phyloP scores from a whole-genome alignment of 2,888 invertebrate species.

The Syrista parreyssii region DNA sequence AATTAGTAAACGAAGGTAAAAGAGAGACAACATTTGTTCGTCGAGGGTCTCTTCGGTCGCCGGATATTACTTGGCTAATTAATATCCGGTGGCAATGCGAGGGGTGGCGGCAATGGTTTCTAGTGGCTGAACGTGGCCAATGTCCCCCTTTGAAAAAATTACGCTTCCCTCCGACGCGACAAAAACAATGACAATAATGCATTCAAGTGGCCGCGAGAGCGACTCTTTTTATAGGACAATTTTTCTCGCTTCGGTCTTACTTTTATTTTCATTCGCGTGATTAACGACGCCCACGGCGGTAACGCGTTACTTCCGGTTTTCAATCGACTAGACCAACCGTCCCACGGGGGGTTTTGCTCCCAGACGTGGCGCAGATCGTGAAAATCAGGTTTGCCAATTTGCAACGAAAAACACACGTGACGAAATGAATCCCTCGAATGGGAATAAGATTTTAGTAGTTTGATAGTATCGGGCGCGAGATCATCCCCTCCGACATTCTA shows the following conservation, averaged over 20 bases:
- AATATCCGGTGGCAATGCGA: constrained; percentile 28
- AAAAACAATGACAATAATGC: constrained; percentile 45
- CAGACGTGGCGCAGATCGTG: not conserved
- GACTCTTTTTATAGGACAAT: constrained; percentile 31
- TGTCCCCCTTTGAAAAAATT: not conserved
- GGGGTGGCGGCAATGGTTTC: too few relatives aligned
- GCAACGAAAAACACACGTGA: not conserved
- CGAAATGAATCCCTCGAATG: not conserved
- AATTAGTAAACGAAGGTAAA: too few relatives aligned
- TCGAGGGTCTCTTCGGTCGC: too few relatives aligned
- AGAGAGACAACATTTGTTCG: too few relatives aligned
- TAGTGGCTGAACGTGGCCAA: not conserved
- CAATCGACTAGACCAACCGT: not conserved
- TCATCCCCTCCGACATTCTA: not conserved
- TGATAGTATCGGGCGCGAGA: not conserved
- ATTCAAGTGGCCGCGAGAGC: constrained; percentile 27
- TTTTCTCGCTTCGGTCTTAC: constrained; percentile 41
- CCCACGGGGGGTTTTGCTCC: not conserved
- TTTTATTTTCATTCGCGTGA: constrained; percentile 50
- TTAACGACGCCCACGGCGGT: constrained; percentile 37
- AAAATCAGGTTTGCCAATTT: not conserved
- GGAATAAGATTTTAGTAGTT: not conserved
- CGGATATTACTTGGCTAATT: constrained; percentile 26
- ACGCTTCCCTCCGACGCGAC: not conserved
- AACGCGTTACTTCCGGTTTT: not conserved